Base-by-base conservation (phyloP, 2,888 invertebrate species). In the Caenorhabditis auriculariae region DNA sequence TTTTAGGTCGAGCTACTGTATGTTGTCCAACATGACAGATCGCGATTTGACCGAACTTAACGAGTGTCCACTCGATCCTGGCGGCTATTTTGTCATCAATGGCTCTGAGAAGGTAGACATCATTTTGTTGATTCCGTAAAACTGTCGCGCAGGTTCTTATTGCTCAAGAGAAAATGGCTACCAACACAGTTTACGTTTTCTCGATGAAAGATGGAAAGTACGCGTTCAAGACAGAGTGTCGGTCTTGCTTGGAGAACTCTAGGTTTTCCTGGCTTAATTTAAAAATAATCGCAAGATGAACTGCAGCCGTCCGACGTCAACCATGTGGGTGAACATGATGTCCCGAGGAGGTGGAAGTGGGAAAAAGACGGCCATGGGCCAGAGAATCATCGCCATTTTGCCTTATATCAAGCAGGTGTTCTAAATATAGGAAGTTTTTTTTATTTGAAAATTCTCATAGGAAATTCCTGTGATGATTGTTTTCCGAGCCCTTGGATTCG, bases 381-480 rank as follows among this genome's bases (percentile, higher is more conserved):
- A 98, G 84, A 87, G 95, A 64, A 98, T 99, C 60, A 91, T 96
- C 76, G 93, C 93, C 1, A 93, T 98, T 82, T 86, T 99, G 55
- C 98, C 98, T 0, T 99, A 99, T 81, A 94, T 99, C 63, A 95
- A 93, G 82, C 79, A 80, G 65, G 75, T 75, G 28, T 3, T 23
- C 17, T 29, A n/a, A 29, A 19, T 37, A 7, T 19, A 17, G 21
- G 17, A 23, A 35, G 19, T 21, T 9, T 26, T n/a, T 32, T 23
- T 48, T 28, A 15, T 4, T 15, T 12, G 3, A 27, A 4, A 41
- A 15, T 42, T 52, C 15, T 47, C 65, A 2, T 94, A 96, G 85
- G 98, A 99, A 86, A 98, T 99, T 76, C 98, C 98, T 0, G 94
- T 99, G 56, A 98, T 99, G 90, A 94, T 99, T 82, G 96, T 99